These are phyloP conservation scores for Clarias laeviceps DNA, from an alignment of 2,797 vertebrate species.

Conservation along the genomic window DNA sequence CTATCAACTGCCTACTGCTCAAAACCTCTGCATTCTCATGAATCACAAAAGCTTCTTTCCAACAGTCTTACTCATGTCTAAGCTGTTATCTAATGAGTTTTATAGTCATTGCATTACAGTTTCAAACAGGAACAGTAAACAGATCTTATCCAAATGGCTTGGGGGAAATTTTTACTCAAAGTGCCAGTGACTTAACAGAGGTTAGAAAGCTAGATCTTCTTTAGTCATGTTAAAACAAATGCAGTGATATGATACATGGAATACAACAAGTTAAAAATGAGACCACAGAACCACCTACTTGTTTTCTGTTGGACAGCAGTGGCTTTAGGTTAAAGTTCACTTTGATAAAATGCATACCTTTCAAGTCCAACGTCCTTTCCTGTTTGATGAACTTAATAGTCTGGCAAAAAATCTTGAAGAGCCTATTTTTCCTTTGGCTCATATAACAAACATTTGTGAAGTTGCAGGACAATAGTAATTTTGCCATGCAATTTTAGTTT, in stretches of 20 bases:
- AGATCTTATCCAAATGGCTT: not conserved
- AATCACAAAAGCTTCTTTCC: not conserved
- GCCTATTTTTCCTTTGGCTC: not conserved
- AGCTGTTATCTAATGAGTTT: not conserved
- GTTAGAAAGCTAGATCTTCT: not conserved
- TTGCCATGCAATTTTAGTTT: not conserved
- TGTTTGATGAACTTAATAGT: not conserved
- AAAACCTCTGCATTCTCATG: not conserved
- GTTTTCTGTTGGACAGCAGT: not conserved
- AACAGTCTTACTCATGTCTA: not conserved
- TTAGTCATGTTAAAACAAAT: not conserved
- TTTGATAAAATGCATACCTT: not conserved
- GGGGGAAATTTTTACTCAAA: not conserved
- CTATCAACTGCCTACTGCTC: not conserved
- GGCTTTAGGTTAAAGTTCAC: not conserved
- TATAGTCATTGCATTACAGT: not conserved
- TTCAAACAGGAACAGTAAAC: not conserved
- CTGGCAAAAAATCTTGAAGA: not conserved
- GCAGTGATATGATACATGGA: not conserved
- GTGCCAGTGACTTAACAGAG: not conserved
- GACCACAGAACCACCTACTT: not conserved
- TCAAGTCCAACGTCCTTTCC: not conserved
- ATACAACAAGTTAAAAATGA: not conserved
- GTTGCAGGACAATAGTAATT: not conserved
- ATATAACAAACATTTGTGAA: not conserved